These are phyloP conservation scores for Hyles vespertilio DNA, from an alignment of 1,140 invertebrate species.

Conservation along the genomic window DNA sequence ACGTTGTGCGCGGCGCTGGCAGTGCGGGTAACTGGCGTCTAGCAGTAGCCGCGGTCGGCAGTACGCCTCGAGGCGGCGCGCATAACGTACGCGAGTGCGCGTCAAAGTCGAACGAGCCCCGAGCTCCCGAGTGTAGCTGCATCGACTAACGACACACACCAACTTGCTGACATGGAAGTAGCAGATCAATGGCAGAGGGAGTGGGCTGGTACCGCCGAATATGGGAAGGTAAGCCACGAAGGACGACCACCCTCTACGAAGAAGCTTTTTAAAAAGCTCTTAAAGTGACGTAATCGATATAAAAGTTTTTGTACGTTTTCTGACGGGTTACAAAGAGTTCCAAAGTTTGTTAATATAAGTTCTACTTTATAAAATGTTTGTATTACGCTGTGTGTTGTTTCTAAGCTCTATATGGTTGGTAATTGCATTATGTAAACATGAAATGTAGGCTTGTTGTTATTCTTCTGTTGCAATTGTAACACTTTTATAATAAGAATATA, in stretches of 20 bases:
- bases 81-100: slow-evolving; percentile 49
- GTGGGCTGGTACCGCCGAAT: slow-evolving; percentile 71
- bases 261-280: slow-evolving; percentile 7
- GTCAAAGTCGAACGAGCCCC: slow-evolving; percentile 31
- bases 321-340: too few relatives aligned
- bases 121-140: slow-evolving; percentile 63
- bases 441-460: too few relatives aligned
- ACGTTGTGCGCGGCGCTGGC: slow-evolving; percentile 14
- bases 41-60: slow-evolving; percentile 24
- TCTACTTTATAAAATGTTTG: too few relatives aligned
- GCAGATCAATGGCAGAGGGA: slow-evolving; percentile 67
- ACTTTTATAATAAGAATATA: too few relatives aligned
- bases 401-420: too few relatives aligned
- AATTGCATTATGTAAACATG: too few relatives aligned
- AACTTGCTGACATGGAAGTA: slow-evolving; percentile 55
- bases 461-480: too few relatives aligned
- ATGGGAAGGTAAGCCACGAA: slow-evolving; percentile 58
- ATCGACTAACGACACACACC: slow-evolving; percentile 47
- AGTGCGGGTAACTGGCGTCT: slow-evolving; percentile 5
- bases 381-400: too few relatives aligned
- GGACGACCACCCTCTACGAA: not conserved
- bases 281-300: slow-evolving; percentile 7
- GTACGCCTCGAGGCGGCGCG: slow-evolving; percentile 55
- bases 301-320: slow-evolving; percentile 2
- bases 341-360: too few relatives aligned